Base-by-base conservation (phyloP, 92 coral and sea anemone genomes). In the Isaurus tuberculatus region DNA sequence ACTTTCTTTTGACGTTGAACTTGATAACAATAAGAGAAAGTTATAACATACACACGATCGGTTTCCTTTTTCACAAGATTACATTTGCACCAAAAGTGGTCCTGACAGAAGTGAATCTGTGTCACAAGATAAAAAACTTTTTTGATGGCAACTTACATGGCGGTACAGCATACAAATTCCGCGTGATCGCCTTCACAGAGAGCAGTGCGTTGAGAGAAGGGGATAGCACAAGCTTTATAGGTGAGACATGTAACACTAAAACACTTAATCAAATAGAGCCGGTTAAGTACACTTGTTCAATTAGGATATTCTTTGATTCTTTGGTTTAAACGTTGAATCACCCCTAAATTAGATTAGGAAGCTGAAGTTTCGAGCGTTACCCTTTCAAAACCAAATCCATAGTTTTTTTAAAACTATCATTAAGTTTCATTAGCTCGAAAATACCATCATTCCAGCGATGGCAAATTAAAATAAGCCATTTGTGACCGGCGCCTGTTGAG, bases 161-260 rank as follows among this genome's bases (percentile, higher is more conserved):
- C 15, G 29, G 68, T 4, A 31, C 42, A 20, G 36, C 69, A 8
- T 58, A 75, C 68, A 20, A 34, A 31, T 75, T 31, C 48, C 81
- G 81, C 14, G 13, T 75, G 22, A 20, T 75, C 53, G 81, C 81
- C 69, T 75, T 75, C 46, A 75, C 81, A 19, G 81, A 75, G 34
- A 13, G 57, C 31, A 75, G 81, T 26, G 81, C 81, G 14, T 14
- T 55, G 25, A 55, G 68, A 43, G 81, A 57, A 37, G 78, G 78
- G 36, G 15, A 17, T n/a, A 37, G 31, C 19, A 33, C 69, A 1
- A 58, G 48, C 14, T 13, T 11, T 10, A 55, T 55, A 6, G 81
- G 81, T 75, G 44, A 75, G 81, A 72, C 13, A 22, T n/a, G 5
- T 1, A 31, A 4, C 15, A 5, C 16, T 7, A 8, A 3, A 28